phyloP scores from a whole-genome alignment of 2,113 vertebrate species.

The Aptenodytes patagonicus region DNA sequence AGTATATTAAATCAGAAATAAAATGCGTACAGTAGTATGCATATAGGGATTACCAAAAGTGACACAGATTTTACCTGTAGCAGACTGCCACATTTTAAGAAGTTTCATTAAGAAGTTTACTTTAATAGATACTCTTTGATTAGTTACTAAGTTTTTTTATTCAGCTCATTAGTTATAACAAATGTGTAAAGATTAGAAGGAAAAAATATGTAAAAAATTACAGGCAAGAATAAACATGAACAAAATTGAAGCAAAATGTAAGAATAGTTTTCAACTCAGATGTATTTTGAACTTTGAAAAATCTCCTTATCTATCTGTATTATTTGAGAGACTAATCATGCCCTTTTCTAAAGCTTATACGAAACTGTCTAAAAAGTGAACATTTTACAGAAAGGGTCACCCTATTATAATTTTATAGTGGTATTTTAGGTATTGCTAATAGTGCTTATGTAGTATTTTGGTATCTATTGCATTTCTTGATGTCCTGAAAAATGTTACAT shows the following conservation, averaged over 20 bases:
- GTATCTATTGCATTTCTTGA: not conserved
- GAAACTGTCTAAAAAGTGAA: not conserved
- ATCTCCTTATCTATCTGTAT: not conserved
- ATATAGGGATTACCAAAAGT: not conserved
- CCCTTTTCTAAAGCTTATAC: not conserved
- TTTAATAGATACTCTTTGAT: not conserved
- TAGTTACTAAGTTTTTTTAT: not conserved
- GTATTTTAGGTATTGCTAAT: not conserved
- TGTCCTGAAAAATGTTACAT: not conserved
- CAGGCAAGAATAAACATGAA: not conserved
- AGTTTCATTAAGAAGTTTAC: not conserved
- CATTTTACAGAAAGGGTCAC: not conserved
- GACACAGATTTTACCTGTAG: not conserved
- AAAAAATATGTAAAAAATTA: not conserved
- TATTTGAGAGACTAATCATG: not conserved
- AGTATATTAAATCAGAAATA: not conserved
- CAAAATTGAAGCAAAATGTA: not conserved
- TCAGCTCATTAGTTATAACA: not conserved
- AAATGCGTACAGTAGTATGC: not conserved
- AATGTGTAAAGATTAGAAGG: not conserved
- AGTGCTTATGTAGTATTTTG: not conserved
- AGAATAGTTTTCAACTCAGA: not conserved
- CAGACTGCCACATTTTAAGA: not conserved
- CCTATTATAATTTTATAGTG: not conserved
- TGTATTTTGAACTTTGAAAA: not conserved